phyloP scores from a whole-genome alignment of 2,797 vertebrate species.

The Threskiornis aethiopicus region DNA sequence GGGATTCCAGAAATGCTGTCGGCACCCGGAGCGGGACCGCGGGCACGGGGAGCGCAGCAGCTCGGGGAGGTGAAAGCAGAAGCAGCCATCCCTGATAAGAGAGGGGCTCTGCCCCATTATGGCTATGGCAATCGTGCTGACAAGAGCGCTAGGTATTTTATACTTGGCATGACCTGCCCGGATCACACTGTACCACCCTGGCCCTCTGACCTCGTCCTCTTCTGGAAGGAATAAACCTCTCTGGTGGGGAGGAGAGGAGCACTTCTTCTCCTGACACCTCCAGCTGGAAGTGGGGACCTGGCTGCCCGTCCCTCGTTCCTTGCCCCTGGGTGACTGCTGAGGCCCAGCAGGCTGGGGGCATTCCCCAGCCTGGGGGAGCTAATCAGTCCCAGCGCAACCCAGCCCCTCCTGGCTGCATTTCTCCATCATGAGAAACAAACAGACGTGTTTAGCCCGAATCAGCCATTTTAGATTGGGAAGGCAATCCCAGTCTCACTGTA shows the following conservation, averaged over 20 bases:
- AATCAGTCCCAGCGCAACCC: neutral
- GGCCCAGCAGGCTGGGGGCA: neutral
- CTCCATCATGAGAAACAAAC: neutral
- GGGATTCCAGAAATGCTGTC: constrained; percentile 45
- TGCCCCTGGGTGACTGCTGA: neutral
- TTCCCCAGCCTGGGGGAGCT: neutral
- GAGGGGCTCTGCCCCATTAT: constrained; percentile 36
- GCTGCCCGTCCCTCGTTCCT: neutral
- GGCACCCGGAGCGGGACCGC: neutral
- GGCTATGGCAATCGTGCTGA: constrained; percentile 26
- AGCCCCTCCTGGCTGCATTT: neutral
- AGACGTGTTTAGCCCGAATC: neutral
- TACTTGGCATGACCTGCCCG: constrained; percentile 29
- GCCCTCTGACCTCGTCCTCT: neutral
- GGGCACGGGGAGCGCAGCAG: constrained; percentile 19
- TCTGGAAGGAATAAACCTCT: neutral
- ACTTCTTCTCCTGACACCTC: neutral
- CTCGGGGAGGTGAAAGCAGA: constrained; percentile 24
- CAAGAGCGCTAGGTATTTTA: constrained; percentile 52
- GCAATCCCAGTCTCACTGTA: neutral
- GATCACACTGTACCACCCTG: neutral
- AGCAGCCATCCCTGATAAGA: constrained; percentile 46
- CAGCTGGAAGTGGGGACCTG: neutral
- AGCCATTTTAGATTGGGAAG: neutral
- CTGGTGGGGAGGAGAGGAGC: neutral